A percentile compares a stretch with the other conserved stretches of the same genome.
Conservation (phyloP, 2,113 vertebrate species). For the Atlantisia rogersi region DNA sequence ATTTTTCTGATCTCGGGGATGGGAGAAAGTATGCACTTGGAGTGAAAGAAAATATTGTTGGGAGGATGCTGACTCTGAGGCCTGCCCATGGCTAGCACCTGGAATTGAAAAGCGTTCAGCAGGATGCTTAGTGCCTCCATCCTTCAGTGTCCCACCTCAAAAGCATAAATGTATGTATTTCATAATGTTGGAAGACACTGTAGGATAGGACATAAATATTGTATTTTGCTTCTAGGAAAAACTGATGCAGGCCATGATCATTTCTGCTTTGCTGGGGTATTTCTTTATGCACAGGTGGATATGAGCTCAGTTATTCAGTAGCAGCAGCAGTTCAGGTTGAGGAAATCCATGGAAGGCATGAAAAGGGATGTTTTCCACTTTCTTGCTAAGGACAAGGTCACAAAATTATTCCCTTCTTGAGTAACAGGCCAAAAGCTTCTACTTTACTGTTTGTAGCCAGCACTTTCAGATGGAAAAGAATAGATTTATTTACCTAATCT, state of each 20-base stretch:
- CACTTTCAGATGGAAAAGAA: not conserved
- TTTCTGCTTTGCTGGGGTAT: not conserved
- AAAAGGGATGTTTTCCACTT: not conserved
- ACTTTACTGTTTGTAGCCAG: not conserved
- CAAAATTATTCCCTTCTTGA: not conserved
- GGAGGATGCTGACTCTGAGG: rapidly evolving
- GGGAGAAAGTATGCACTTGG: not conserved
- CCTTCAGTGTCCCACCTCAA: not conserved
- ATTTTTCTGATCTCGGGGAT: not conserved
- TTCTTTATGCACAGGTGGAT: not conserved
- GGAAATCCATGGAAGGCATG: not conserved
- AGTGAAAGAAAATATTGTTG: not conserved
- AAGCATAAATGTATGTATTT: not conserved
- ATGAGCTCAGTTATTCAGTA: not conserved
- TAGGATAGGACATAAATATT: not conserved
- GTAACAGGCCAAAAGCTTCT: not conserved
- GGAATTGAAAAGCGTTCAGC: not conserved
- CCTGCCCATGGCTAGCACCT: not conserved
- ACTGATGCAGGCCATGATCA: not conserved
- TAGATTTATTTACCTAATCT: constrained; percentile 29
- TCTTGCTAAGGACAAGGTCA: not conserved
- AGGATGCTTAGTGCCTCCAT: not conserved
- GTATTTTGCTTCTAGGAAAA: not conserved
- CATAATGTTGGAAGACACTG: not conserved
- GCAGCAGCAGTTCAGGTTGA: not conserved